These are phyloP conservation scores for Clinocottus analis DNA, from an alignment of 2,113 vertebrate genomes.

Conservation along the genomic window DNA sequence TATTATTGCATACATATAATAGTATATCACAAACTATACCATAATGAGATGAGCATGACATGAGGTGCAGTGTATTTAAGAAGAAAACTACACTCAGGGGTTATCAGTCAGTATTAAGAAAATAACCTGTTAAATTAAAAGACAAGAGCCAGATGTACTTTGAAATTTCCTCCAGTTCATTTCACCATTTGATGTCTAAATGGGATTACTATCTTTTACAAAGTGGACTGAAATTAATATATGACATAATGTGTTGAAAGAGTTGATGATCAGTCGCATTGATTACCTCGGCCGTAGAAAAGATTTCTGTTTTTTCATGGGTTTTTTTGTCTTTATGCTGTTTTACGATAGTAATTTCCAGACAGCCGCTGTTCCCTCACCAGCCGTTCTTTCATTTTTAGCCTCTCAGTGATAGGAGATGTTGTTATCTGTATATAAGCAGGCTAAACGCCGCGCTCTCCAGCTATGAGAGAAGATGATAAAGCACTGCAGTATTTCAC, in stretches of 20 bases:
- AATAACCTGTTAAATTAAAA: neutral
- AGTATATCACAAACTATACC: conserved; percentile 23
- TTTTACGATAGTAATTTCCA: too few relatives aligned
- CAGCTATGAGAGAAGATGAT: neutral
- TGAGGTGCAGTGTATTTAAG: conserved; percentile 2
- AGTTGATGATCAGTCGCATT: neutral
- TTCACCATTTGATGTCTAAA: neutral
- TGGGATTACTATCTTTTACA: neutral
- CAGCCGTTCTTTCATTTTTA: neutral
- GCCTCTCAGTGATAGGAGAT: neutral
- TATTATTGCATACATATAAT: conserved; percentile 36
- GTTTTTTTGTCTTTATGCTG: too few relatives aligned
- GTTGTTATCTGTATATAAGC: neutral
- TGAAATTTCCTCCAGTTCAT: too few relatives aligned
- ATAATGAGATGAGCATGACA: neutral
- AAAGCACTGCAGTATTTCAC: conserved; percentile 1
- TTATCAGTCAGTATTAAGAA: neutral
- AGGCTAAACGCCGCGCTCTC: neutral
- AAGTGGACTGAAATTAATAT: neutral
- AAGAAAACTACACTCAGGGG: neutral
- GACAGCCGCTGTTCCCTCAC: too few relatives aligned
- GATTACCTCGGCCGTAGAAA: neutral
- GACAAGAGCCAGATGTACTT: neutral
- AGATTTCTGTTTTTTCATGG: neutral
- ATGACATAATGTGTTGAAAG: neutral